Percentiles rank a stretch among this genome's conserved stretches.
Conservation (phyloP, 2,797 vertebrate species). For the Podargus strigoides region DNA sequence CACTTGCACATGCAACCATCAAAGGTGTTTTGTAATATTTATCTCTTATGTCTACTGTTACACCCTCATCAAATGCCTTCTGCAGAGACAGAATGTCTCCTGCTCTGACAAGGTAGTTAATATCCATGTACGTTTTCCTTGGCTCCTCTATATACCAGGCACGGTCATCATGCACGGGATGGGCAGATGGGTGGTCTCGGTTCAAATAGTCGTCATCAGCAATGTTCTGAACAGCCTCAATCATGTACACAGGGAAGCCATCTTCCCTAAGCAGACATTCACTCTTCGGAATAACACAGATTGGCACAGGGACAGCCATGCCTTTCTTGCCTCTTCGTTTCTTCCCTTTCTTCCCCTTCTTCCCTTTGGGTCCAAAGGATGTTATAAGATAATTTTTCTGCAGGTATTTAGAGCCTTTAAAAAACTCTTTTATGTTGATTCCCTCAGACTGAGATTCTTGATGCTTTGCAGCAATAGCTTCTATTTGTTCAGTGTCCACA, state of each 20-base stretch:
- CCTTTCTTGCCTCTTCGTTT: conserved; percentile 73
- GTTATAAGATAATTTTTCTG: conserved; percentile 80
- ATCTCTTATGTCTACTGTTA: conserved; percentile 86
- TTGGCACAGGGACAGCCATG: conserved; percentile 76
- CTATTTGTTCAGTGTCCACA: conserved; percentile 56
- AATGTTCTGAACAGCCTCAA: conserved; percentile 75
- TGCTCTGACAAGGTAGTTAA: conserved; percentile 82
- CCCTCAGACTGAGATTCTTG: conserved; percentile 65
- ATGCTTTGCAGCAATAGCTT: conserved; percentile 70
- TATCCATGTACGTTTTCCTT: conserved; percentile 73
- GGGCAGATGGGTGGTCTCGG: conserved; percentile 74
- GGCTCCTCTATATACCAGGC: conserved; percentile 86
- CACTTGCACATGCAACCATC: conserved; percentile 85
- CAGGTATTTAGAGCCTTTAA: conserved; percentile 85
- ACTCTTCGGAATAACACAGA: conserved; percentile 78
- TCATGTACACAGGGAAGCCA: conserved; percentile 84
- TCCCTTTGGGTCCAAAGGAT: conserved; percentile 79
- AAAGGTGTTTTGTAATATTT: conserved; percentile 90
- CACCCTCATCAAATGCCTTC: conserved; percentile 82
- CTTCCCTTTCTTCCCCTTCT: conserved; percentile 58
- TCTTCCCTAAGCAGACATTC: conserved; percentile 62
- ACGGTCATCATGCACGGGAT: conserved; percentile 88
- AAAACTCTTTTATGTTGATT: conserved; percentile 81
- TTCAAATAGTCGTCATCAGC: conserved; percentile 74
- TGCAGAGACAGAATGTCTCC: conserved; percentile 86